These are phyloP conservation scores for Hydrocynus forskahlii DNA, from an alignment of 2,797 vertebrate genomes.

Conservation along the genomic window DNA sequence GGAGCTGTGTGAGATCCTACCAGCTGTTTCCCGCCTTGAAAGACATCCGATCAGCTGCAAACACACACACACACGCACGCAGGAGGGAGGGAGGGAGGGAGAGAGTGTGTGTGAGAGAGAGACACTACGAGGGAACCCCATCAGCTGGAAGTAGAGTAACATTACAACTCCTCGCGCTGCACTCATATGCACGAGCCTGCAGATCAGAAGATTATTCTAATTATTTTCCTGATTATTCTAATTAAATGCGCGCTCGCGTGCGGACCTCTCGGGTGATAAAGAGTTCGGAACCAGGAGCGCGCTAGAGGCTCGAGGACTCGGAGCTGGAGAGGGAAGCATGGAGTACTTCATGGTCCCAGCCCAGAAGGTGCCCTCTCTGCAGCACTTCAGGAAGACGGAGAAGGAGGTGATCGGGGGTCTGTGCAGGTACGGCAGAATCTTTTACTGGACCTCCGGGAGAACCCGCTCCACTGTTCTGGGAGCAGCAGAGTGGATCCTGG, in stretches of 20 bases:
- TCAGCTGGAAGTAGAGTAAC: constrained; percentile 85
- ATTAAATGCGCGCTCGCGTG: constrained; percentile 43
- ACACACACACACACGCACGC: constrained; percentile 75
- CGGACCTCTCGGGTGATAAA: background rate
- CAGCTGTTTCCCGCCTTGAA: constrained; percentile 99
- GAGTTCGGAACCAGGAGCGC: constrained; percentile 21
- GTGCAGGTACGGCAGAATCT: constrained; percentile 87
- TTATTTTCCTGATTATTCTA: background rate
- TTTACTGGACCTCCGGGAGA: background rate
- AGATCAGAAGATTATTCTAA: background rate
- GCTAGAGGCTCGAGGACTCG: constrained; percentile 51
- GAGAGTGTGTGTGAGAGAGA: constrained; percentile 53
- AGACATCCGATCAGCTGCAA: constrained; percentile 92
- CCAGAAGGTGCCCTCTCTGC: constrained; percentile 95
- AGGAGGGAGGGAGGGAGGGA: constrained; percentile 66
- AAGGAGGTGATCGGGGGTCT: constrained; percentile 98
- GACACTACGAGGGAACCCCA: constrained; percentile 85
- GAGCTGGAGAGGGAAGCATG: constrained; percentile 87
- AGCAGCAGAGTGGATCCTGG: too few relatives aligned
- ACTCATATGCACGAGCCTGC: constrained; percentile 51
- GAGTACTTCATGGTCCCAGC: constrained; percentile 98
- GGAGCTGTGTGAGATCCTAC: constrained; percentile 89
- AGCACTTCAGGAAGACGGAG: constrained; percentile 98
- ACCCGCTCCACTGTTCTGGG: too few relatives aligned
- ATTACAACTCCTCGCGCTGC: constrained; percentile 78